Conservation (phyloP, 1,140 invertebrate genomes). For the Brachystomella parvula region DNA sequence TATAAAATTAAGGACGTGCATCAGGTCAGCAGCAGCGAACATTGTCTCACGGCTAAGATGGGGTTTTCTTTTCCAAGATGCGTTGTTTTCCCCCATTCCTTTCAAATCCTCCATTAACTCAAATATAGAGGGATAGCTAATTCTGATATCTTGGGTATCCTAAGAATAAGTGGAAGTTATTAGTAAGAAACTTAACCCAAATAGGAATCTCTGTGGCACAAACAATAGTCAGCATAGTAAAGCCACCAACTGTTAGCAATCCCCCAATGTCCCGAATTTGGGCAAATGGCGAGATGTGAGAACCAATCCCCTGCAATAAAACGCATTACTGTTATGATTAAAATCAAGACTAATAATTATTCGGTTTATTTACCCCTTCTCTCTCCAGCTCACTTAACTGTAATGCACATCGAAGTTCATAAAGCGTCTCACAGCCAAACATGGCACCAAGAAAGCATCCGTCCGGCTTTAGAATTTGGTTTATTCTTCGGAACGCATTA, state of each 20-base stretch:
- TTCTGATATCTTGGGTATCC: slow-evolving; percentile 81
- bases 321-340: background rate
- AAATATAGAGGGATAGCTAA: slow-evolving; percentile 89
- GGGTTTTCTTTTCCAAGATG: slow-evolving; percentile 65
- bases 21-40: slow-evolving; percentile 79
- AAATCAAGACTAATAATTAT: slow-evolving; percentile 9
- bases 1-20: too few species aligned
- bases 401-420: slow-evolving; percentile 79
- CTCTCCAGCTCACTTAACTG: slow-evolving; percentile 91
- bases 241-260: slow-evolving; percentile 75
- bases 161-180: slow-evolving; percentile 16
- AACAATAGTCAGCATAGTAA: slow-evolving; percentile 86
- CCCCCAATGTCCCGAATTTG: slow-evolving; percentile 70
- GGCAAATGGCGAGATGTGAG: slow-evolving; percentile 93
- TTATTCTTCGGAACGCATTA: slow-evolving; percentile 60
- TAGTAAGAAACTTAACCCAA: too few species aligned
- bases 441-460: slow-evolving; percentile 87
- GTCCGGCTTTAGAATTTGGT: slow-evolving; percentile 69
- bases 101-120: slow-evolving; percentile 92
- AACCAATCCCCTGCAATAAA: slow-evolving; percentile 60
- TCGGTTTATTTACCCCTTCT: slow-evolving; percentile 54
- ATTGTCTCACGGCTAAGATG: slow-evolving; percentile 70
- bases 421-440: slow-evolving; percentile 94
- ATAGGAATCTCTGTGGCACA: slow-evolving; percentile 31
- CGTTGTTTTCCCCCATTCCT: slow-evolving; percentile 92